Base-by-base conservation (phyloP, 2,888 invertebrate genomes). In the Mactromeris polynyma region DNA sequence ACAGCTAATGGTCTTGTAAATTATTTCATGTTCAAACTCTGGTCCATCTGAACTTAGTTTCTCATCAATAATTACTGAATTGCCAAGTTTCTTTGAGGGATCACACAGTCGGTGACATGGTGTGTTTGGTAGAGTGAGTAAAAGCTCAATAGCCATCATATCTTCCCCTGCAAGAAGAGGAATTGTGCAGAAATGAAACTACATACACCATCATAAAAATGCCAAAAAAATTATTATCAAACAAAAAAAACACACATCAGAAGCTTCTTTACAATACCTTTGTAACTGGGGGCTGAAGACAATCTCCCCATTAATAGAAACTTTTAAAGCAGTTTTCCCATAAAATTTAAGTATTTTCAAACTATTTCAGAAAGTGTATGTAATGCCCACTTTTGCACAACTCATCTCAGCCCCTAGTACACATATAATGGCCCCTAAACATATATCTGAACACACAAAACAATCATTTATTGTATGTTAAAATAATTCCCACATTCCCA, bases 121-220 rank as follows among this genome's bases (percentile, higher is more conserved):
- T 64, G 58, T n/a, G 26, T 2, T 9, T 26, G 26, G n/a, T 64
- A 7, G 73, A 11, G 33, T 73, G 73, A 26, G 11, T 33, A 14
- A 33, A 33, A 69, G 14, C 33, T 2, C 9, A 69, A 9, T 6
- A 36, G 73, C 4, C 73, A 36, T 36, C 33, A 51, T 40, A 7
- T 73, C 80, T 26, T 84, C 81, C 87, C 90, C 92, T 92, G 90
- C n/a, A 92, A 92, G 26, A 87, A 92, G 92, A 92, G 81, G 92
- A 92, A 89, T 90, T 92, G 92, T 92, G 92, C 92, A 90, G n/a
- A 31, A 81, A 81, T 84, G 42, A 79, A 46, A 87, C 64, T 84
- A 89, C 89, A 89, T 89, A 90, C 92, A 92, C 90, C 87, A 77
- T 58, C 33, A 26, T 51, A 21, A 64, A 40, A 26, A 42, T n/a